phyloP scores from a whole-genome alignment of 1,140 invertebrate genomes.

The Octopus sinensis region DNA sequence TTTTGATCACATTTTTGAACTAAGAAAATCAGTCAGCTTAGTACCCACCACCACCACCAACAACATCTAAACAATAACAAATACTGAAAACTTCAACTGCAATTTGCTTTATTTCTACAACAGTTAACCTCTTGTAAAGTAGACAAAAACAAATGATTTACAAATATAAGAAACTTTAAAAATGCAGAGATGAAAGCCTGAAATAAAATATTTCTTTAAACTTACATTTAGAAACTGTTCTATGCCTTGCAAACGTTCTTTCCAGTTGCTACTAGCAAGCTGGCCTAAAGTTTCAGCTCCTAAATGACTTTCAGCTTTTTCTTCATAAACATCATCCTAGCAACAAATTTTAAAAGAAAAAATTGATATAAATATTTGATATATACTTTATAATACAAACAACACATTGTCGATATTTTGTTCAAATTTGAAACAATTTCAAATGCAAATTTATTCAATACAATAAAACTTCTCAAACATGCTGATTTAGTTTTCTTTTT shows the following conservation, averaged over 20 bases:
- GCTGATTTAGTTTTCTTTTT: too few relatives aligned
- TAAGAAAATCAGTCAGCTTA: too few relatives aligned
- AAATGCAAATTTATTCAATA: too few relatives aligned
- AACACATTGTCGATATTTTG: too few relatives aligned
- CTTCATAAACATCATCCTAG: conserved; percentile 69
- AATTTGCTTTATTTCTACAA: too few relatives aligned
- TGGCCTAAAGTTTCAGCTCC: conserved; percentile 66
- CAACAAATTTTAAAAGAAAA: conserved; percentile 16
- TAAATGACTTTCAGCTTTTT: conserved; percentile 67
- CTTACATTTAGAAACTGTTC: conserved; percentile 68
- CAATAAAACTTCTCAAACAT: too few relatives aligned
- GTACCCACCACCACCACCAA: too few relatives aligned
- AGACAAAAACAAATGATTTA: background rate
- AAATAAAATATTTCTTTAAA: conserved; percentile 14
- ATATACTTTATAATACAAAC: too few relatives aligned
- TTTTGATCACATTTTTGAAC: too few relatives aligned
- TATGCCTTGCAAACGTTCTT: conserved; percentile 74
- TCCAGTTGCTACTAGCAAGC: conserved; percentile 80
- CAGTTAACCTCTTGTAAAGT: background rate
- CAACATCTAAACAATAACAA: too few relatives aligned
- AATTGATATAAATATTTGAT: background rate
- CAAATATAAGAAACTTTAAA: background rate
- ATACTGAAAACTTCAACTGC: too few relatives aligned
- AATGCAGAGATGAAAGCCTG: background rate
- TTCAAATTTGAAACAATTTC: too few relatives aligned